Evolutionary conservation across 2,797 vertebrate genomes (phyloP).

Genomic region (Falco berigora): DNA sequence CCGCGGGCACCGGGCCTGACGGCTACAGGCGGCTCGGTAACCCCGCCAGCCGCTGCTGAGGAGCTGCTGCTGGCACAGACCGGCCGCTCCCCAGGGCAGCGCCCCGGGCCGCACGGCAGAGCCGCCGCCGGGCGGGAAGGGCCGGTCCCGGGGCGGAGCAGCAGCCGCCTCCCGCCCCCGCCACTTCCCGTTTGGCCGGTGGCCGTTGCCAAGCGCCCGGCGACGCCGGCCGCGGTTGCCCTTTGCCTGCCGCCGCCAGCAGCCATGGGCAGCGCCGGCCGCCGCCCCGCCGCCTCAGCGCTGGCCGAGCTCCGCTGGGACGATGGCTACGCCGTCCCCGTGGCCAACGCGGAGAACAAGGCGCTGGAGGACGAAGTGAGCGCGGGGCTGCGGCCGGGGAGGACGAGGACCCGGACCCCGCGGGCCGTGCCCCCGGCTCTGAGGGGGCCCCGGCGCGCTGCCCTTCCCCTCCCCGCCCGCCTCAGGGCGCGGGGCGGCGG

Average conservation of each 20-base stretch:
- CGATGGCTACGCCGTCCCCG: conserved; percentile 80
- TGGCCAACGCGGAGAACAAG: conserved; percentile 82
- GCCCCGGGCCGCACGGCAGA: neutral
- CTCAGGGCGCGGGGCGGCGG: neutral
- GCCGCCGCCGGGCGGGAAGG: neutral
- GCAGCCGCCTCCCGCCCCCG: no score
- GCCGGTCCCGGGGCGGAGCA: neutral
- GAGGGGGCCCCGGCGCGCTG: neutral
- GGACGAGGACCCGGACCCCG: neutral
- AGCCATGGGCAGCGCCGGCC: conserved; percentile 72
- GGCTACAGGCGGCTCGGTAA: no score
- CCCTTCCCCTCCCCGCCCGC: no score
- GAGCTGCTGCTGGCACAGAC: no score
- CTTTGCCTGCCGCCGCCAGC: neutral
- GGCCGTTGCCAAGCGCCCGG: conserved; percentile 64
- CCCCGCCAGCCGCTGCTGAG: no score
- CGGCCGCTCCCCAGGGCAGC: no score
- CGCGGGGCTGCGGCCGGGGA: neutral
- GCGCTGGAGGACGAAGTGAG: conserved; percentile 82
- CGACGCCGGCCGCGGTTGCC: neutral
- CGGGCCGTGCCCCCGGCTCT: no score
- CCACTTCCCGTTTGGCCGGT: neutral
- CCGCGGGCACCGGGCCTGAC: rapidly evolving
- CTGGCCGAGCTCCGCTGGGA: conserved; percentile 82
- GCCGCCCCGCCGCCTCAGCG: neutral